Evolutionary conservation across 2,797 vertebrate genomes (phyloP).

Genomic region (Myripristis jacobus): DNA sequence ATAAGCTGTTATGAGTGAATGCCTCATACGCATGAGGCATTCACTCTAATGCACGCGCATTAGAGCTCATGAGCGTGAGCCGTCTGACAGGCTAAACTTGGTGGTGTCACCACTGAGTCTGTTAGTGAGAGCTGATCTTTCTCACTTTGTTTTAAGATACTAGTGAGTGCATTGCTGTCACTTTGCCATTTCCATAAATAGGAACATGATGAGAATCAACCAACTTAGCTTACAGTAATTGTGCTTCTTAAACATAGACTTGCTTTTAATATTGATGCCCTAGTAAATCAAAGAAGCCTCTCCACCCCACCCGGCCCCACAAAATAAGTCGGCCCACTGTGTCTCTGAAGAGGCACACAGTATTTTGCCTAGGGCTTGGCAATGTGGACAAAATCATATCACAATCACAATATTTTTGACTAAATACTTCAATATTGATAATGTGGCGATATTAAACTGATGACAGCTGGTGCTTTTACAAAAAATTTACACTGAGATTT

Average conservation of each 20-base stretch:
- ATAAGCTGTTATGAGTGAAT: background rate
- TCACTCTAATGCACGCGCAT: too few relatives aligned
- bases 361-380: too few relatives aligned
- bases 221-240: constrained; percentile 47
- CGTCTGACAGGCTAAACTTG: constrained; percentile 54
- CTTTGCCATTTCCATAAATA: constrained; percentile 64
- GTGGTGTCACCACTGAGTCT: constrained; percentile 32
- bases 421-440: too few relatives aligned
- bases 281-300: constrained; percentile 14
- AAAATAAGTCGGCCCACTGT: background rate
- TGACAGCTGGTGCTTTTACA: too few relatives aligned
- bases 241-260: constrained; percentile 52
- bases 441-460: too few relatives aligned
- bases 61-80: constrained; percentile 8
- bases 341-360: too few relatives aligned
- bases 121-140: constrained; percentile 36
- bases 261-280: constrained; percentile 29
- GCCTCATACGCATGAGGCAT: too few relatives aligned
- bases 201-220: constrained; percentile 34
- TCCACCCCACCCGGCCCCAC: background rate
- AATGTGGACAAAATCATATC: too few relatives aligned
- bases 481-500: too few relatives aligned
- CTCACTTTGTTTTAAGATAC: constrained; percentile 37
- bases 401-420: too few relatives aligned
- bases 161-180: constrained; percentile 52